Percentiles rank a stretch among this genome's conserved stretches.
phyloP scores from a whole-genome alignment of 2,888 invertebrate genomes.

The Itoplectis maculator region DNA sequence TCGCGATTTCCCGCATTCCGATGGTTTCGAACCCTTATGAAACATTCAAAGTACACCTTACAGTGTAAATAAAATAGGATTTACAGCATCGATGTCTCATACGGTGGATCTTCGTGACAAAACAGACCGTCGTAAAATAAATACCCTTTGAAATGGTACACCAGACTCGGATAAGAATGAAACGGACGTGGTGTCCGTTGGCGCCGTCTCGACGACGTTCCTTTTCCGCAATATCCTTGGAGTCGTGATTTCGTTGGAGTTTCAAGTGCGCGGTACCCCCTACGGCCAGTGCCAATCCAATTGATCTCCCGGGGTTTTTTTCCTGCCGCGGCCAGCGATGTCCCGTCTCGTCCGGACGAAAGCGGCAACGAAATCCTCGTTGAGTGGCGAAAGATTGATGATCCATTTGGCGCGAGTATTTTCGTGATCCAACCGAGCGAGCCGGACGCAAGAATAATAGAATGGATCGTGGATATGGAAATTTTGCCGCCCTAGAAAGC shows the following conservation, averaged over 20 bases:
- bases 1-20: not conserved
- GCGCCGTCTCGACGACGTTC: constrained; percentile 47
- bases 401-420: constrained; percentile 20
- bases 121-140: constrained; percentile 3
- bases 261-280: constrained; percentile 21
- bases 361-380: constrained; percentile 36
- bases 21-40: not conserved
- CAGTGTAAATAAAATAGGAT: not conserved
- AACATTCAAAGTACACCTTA: not conserved
- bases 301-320: constrained; percentile 42
- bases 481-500: not conserved
- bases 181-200: constrained; percentile 24
- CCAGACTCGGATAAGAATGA: not conserved
- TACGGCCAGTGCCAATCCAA: constrained; percentile 45
- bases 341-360: constrained; percentile 39
- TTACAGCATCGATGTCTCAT: not conserved
- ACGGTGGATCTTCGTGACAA: not conserved
- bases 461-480: not conserved
- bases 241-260: constrained; percentile 46
- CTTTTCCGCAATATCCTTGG: constrained; percentile 48
- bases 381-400: constrained; percentile 56
- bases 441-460: constrained; percentile 13
- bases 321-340: constrained; percentile 39
- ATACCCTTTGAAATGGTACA: constrained; percentile 14
- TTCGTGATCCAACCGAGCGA: constrained; percentile 27